phyloP scores from a whole-genome alignment of 2,888 invertebrate species.

The Lagria hirta region DNA sequence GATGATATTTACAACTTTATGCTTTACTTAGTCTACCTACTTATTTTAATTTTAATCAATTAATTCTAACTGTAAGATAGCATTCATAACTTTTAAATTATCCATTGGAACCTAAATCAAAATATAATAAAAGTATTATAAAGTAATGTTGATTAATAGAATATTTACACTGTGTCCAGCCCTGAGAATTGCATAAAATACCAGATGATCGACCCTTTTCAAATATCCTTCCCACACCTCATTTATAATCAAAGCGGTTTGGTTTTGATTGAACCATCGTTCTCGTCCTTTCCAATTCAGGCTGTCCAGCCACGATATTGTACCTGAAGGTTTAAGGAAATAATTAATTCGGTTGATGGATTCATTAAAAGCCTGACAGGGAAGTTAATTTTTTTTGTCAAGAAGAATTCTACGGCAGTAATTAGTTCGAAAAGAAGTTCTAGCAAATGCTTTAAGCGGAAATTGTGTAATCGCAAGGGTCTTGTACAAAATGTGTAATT shows the following conservation, averaged over 20 bases:
- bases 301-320: slow-evolving; percentile 64
- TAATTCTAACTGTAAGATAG: slow-evolving; percentile 28
- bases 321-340: slow-evolving; percentile 28
- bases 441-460: no score
- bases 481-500: no score
- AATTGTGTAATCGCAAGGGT: no score
- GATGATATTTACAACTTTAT: no score
- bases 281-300: slow-evolving; percentile 65
- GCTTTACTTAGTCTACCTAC: slow-evolving; percentile 57
- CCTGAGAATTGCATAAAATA: slow-evolving; percentile 73
- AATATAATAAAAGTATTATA: background rate
- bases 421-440: no score
- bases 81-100: slow-evolving; percentile 36
- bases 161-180: slow-evolving; percentile 71
- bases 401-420: no score
- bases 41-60: slow-evolving; percentile 5
- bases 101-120: slow-evolving; percentile 36
- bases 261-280: slow-evolving; percentile 54
- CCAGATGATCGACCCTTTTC: slow-evolving; percentile 65
- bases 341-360: slow-evolving; percentile 8
- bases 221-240: slow-evolving; percentile 68
- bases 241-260: slow-evolving; percentile 62
- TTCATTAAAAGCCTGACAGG: slow-evolving; percentile 12
- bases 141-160: background rate
- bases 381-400: slow-evolving; percentile 5